phyloP scores from a whole-genome alignment of 2,113 vertebrate genomes.

The Neotoma lepida region DNA sequence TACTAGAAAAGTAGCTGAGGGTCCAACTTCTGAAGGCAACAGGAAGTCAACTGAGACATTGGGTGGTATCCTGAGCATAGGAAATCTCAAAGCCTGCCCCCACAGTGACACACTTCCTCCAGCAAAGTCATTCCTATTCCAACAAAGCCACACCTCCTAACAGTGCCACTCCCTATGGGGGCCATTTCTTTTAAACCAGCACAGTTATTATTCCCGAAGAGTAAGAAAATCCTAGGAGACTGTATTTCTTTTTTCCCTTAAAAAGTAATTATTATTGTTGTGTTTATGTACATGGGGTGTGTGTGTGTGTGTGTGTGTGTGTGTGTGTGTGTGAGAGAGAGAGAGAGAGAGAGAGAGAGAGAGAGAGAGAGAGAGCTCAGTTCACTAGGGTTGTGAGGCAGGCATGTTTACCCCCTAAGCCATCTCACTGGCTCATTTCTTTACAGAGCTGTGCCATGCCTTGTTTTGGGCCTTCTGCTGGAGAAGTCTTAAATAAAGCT shows the following conservation, averaged over 20 bases:
- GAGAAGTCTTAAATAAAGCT: not conserved
- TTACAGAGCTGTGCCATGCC: not conserved
- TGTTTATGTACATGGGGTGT: not conserved
- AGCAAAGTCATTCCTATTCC: no score
- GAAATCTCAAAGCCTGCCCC: no score
- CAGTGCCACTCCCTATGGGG: no score
- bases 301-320: not conserved
- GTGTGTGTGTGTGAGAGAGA: not conserved
- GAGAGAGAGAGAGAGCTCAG: not conserved
- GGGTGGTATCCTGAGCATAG: no score
- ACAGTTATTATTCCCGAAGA: not conserved
- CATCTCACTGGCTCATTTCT: not conserved
- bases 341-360: no score
- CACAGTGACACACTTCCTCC: no score
- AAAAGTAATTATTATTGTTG: not conserved
- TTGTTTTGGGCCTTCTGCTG: not conserved
- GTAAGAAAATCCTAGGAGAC: not conserved
- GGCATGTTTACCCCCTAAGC: not conserved
- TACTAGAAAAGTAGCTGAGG: no score
- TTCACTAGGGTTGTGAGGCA: not conserved
- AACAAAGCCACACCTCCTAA: no score
- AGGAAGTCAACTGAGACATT: no score
- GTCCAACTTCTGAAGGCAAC: no score
- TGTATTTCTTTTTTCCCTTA: not conserved
- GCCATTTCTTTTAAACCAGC: not conserved